Evolutionary conservation across 2,797 vertebrate genomes (phyloP).

Genomic region (Cynodonichthys magdalenae): DNA sequence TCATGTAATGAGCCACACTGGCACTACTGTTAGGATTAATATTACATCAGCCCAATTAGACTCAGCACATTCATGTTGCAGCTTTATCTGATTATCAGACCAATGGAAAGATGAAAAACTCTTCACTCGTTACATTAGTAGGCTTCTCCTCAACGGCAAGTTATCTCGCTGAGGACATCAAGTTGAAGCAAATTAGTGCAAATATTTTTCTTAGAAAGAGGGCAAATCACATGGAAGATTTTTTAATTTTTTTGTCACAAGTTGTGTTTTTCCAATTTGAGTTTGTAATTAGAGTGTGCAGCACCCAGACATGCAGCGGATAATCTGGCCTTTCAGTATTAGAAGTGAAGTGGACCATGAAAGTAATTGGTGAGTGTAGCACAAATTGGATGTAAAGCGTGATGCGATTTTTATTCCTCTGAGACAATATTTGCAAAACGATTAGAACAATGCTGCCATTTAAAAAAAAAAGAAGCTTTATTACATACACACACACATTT

Average conservation of each 20-base stretch:
- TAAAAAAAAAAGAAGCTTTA: slow-evolving; percentile 52
- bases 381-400: slow-evolving; percentile 84
- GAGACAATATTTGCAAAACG: slow-evolving; percentile 78
- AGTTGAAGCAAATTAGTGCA: slow-evolving; percentile 56
- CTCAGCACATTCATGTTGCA: slow-evolving; percentile 43
- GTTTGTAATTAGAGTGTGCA: slow-evolving; percentile 78
- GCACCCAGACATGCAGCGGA: slow-evolving; percentile 74
- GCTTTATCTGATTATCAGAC: slow-evolving; percentile 60
- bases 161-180: slow-evolving; percentile 52
- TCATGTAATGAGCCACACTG: slow-evolving; percentile 60
- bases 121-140: slow-evolving; percentile 39
- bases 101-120: slow-evolving; percentile 53
- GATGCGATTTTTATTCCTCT: slow-evolving; percentile 76
- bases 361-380: slow-evolving; percentile 83
- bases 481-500: slow-evolving; percentile 53
- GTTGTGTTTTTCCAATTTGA: slow-evolving; percentile 77
- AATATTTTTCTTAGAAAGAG: slow-evolving; percentile 58
- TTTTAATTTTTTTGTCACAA: slow-evolving; percentile 71
- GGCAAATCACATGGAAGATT: slow-evolving; percentile 53
- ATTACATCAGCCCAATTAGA: slow-evolving; percentile 68
- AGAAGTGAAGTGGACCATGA: slow-evolving; percentile 81
- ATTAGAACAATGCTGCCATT: slow-evolving; percentile 78
- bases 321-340: slow-evolving; percentile 83
- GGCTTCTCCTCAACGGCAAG: slow-evolving; percentile 30
- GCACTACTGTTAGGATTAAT: slow-evolving; percentile 55